These are phyloP conservation scores for Squalus acanthias DNA, from an alignment of 2,797 vertebrate genomes.

Conservation along the genomic window DNA sequence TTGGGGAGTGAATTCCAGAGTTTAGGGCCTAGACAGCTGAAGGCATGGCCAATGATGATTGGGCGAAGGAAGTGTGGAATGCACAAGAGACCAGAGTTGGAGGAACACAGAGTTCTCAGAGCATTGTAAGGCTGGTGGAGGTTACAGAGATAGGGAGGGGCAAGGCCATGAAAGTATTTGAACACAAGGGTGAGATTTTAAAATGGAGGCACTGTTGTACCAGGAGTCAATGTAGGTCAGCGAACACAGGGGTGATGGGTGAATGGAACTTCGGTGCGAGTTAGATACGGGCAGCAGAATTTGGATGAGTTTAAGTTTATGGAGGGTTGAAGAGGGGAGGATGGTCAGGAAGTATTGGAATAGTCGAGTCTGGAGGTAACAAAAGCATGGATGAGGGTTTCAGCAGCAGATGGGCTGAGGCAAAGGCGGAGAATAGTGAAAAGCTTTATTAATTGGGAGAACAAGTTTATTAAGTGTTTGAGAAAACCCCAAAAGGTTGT, in stretches of 20 bases:
- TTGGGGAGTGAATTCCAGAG: background rate
- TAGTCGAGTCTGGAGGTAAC: background rate
- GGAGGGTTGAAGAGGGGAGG: no score
- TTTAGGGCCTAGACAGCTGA: background rate
- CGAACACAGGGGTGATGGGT: background rate
- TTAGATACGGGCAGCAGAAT: background rate
- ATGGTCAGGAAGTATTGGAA: background rate
- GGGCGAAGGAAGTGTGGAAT: background rate
- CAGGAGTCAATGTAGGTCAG: background rate
- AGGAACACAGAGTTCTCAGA: background rate
- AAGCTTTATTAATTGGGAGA: background rate
- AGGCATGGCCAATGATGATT: background rate
- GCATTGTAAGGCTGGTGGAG: background rate
- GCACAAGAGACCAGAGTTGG: background rate
- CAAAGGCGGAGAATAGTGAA: background rate
- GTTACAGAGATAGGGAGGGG: background rate
- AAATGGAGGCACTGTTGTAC: background rate
- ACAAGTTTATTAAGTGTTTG: background rate
- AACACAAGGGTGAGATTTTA: background rate
- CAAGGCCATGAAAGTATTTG: background rate
- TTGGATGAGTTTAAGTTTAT: no score
- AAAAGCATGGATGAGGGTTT: no score
- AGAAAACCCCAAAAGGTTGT: background rate
- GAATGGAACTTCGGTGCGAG: background rate
- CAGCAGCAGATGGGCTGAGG: no score